Base-by-base conservation (phyloP, 2,797 vertebrate species). In the Pangasius macronema region DNA sequence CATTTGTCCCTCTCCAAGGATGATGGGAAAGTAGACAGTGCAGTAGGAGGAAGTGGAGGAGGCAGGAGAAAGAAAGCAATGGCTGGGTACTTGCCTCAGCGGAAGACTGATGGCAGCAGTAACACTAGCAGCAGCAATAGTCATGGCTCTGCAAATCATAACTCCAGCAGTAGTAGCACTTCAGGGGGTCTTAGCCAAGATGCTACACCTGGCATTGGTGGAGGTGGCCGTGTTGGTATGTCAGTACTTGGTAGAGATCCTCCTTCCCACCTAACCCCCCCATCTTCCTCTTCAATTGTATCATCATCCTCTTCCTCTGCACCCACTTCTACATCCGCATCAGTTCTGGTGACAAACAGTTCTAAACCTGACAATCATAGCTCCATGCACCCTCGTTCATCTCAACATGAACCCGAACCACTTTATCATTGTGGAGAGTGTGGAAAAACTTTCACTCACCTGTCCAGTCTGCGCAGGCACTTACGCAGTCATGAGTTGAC, bases 391-490 rank as follows among this genome's bases (percentile, higher is more conserved):
- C 89, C 93, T 81, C 94, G 95, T 81, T 82, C 92, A 88, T 85
- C 94, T 91, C 94, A 95, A 76, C 93, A 94, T 73, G 95, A 96
- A 86, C 85, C 94, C 89, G 97, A 98, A 86, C 91, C 96, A 3
- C 87, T 97, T 3, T 98, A 98, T 77, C 96, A 96, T 92, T 99
- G 98, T 89, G 96, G 96, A n/a, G 96, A 97, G 82, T 99, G 98
- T 83, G 96, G 96, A 87, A 98, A 97, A 92, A 96, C 96, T 89
- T 99, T 98, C 88, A 97, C 97, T 92, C 97, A 99, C 90, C 97
- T 98, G 83, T 99, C 98, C 89, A 98, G 98, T 94, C 96, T 99
- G 93, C 97, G 98, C 90, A 96, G 98, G 89, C 98, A 99, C 93
- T 94, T 97, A 36, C 97, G 97, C 88, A 98, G 98, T 95, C 98